A percentile compares a stretch with the other conserved stretches of the same genome.
Evolutionary conservation across 2,797 vertebrate genomes (phyloP).

Genomic region (Dromococcyx pavoninus): DNA sequence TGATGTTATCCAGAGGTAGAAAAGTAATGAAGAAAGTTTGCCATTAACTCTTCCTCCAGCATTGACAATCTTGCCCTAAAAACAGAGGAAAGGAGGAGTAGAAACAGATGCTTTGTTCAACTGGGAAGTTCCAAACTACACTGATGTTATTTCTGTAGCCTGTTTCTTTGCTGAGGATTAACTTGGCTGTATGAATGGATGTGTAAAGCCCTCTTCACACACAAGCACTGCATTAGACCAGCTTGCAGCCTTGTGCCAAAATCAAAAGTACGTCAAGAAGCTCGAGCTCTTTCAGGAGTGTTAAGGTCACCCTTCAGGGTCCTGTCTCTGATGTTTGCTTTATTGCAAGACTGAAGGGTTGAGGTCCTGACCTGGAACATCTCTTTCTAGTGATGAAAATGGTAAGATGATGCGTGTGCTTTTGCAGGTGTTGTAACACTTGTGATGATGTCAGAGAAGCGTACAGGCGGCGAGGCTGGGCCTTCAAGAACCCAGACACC

Average conservation of each 20-base stretch:
- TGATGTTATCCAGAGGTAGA: neutral
- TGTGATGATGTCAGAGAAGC: slow-evolving; percentile 98
- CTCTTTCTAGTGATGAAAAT: neutral
- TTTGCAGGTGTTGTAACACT: slow-evolving; percentile 91
- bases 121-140: neutral
- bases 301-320: neutral
- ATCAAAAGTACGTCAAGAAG: neutral
- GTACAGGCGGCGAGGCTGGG: slow-evolving; percentile 94
- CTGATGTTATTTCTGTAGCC: neutral
- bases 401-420: neutral
- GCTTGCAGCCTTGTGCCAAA: neutral
- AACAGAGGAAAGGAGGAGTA: neutral
- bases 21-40: neutral
- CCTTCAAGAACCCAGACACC: slow-evolving; percentile 95
- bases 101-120: neutral
- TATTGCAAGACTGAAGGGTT: neutral
- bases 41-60: neutral
- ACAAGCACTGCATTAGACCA: neutral
- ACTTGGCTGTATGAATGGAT: neutral
- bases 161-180: neutral
- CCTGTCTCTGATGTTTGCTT: neutral
- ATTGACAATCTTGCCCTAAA: neutral
- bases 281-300: neutral
- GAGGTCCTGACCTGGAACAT: neutral
- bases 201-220: neutral